phyloP scores from a whole-genome alignment of 2,888 invertebrate species.

The Drosophila kanekoi region DNA sequence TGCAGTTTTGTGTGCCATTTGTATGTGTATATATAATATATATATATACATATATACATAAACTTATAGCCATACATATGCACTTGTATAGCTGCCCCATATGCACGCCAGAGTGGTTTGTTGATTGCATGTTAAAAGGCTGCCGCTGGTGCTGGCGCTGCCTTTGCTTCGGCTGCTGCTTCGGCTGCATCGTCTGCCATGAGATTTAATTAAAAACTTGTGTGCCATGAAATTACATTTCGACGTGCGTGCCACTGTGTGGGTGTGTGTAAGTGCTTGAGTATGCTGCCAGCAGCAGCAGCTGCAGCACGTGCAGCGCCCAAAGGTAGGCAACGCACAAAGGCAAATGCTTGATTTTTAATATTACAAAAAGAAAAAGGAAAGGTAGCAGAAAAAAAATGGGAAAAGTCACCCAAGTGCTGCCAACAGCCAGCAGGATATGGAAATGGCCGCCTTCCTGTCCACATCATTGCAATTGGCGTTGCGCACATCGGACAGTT shows the following conservation, averaged over 20 bases:
- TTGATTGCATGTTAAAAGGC: constrained; percentile 80
- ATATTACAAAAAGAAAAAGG: constrained; percentile 28
- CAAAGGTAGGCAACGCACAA: constrained; percentile 64
- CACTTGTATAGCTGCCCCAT: constrained; percentile 66
- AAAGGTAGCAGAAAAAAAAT: constrained; percentile 17
- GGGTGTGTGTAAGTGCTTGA: constrained; percentile 29
- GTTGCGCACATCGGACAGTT: constrained; percentile 28
- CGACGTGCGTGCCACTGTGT: constrained; percentile 57
- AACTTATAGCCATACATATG: constrained; percentile 36
- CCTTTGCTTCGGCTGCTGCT: constrained; percentile 18
- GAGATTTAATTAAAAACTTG: constrained; percentile 81
- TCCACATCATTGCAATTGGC: constrained; percentile 48
- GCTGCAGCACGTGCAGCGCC: constrained; percentile 42
- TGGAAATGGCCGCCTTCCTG: constrained; percentile 59
- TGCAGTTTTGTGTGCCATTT: constrained; percentile 72
- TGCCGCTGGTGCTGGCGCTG: constrained; percentile 38
- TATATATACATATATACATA: constrained; percentile 37
- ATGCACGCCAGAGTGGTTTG: constrained; percentile 78
- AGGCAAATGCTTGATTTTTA: constrained; percentile 63
- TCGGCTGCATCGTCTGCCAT: constrained; percentile 67
- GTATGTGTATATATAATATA: constrained; percentile 33
- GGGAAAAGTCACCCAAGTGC: constrained; percentile 22
- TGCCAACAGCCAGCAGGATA: constrained; percentile 35
- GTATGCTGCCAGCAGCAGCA: constrained; percentile 34
- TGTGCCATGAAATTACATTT: constrained; percentile 82